phyloP scores from a whole-genome alignment of 2,113 vertebrate genomes.

The Laticauda laticaudata region DNA sequence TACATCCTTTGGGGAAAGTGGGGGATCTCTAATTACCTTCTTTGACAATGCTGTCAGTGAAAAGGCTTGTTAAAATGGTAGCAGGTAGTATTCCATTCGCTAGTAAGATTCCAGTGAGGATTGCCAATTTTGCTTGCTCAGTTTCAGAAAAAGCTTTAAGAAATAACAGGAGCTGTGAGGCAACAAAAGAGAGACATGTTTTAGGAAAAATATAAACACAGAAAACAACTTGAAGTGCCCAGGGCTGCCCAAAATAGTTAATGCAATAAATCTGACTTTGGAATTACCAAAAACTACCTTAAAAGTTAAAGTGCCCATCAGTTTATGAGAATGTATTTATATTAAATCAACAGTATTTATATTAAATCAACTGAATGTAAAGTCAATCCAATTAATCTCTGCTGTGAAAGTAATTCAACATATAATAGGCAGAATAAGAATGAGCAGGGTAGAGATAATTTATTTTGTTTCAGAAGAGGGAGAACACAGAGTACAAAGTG shows the following conservation, averaged over 20 bases:
- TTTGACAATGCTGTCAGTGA: constrained; percentile 89
- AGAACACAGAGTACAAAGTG: not conserved
- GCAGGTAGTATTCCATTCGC: constrained; percentile 82
- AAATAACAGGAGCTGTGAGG: constrained; percentile 85
- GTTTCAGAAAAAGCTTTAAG: constrained; percentile 91
- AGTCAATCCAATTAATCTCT: not conserved
- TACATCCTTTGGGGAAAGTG: not conserved
- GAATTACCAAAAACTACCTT: not conserved
- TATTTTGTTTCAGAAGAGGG: not conserved
- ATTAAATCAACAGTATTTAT: not conserved
- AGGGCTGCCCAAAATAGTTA: not conserved
- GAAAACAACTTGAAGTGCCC: not conserved
- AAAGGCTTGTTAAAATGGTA: constrained; percentile 87
- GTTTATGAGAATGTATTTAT: not conserved
- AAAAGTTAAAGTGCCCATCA: not conserved
- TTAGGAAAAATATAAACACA: not conserved
- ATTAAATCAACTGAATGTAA: not conserved
- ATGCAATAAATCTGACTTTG: not conserved
- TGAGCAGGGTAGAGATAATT: not conserved
- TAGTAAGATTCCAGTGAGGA: constrained; percentile 86
- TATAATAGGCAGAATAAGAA: not conserved
- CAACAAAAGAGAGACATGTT: constrained; percentile 38
- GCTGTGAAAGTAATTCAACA: not conserved
- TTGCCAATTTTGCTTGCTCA: constrained; percentile 88
- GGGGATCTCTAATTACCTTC: constrained; percentile 75